phyloP scores from a whole-genome alignment of 2,797 vertebrate species.

The Spinus pinus region DNA sequence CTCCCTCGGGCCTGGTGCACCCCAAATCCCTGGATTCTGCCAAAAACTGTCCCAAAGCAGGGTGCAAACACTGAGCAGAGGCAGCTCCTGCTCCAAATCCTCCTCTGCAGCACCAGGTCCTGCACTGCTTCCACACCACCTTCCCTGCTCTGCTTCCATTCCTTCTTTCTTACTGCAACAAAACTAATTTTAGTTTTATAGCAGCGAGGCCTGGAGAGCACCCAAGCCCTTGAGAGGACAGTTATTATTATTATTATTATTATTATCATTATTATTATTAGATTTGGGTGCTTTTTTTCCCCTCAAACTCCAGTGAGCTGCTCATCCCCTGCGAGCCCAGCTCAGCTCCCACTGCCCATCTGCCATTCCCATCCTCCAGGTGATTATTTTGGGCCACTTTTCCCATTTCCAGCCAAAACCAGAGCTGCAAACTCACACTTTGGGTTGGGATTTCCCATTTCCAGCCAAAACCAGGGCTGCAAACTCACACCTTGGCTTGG shows the following conservation, averaged over 20 bases:
- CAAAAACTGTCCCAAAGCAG: rapidly evolving
- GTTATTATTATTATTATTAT: neutral
- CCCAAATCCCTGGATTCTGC: neutral
- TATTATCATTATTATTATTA: neutral
- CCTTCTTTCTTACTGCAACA: neutral
- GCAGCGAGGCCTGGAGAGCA: conserved; percentile 20
- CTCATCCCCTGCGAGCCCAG: rapidly evolving
- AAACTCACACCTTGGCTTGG: neutral
- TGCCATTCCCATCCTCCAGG: neutral
- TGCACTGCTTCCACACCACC: neutral
- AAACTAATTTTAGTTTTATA: conserved; percentile 36
- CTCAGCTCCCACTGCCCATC: rapidly evolving
- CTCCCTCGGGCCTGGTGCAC: neutral
- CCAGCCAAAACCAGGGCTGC: neutral
- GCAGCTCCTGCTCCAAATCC: neutral
- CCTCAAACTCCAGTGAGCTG: neutral
- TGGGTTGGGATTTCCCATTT: neutral
- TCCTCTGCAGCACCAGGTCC: rapidly evolving
- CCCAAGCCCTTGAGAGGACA: conserved; percentile 25
- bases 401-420: neutral
- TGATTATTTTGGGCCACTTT: neutral
- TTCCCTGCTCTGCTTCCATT: neutral
- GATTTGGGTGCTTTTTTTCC: neutral
- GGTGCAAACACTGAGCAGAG: neutral
- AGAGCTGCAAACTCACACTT: too few species aligned